phyloP scores from a whole-genome alignment of 2,888 invertebrate genomes.

The Eledona agricola region DNA sequence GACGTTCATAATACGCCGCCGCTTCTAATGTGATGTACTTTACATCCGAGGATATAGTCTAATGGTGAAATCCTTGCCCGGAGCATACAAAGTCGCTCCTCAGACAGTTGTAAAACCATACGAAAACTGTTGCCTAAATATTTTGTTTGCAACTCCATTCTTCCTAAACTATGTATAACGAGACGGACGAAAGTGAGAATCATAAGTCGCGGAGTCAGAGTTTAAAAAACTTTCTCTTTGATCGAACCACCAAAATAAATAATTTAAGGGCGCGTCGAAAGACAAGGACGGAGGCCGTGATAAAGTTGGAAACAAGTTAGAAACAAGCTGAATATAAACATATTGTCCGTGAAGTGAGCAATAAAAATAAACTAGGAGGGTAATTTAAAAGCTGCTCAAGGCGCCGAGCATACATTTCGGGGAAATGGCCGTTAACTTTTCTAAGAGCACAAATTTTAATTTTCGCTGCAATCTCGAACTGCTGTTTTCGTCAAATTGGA shows the following conservation, averaged over 20 bases:
- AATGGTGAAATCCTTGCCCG: conserved; percentile 12
- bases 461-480: conserved; percentile 16
- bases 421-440: conserved; percentile 11
- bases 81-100: conserved; percentile 1
- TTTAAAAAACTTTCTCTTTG: too few species aligned
- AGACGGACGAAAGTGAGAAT: not conserved
- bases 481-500: conserved; percentile 19
- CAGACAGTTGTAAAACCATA: conserved; percentile 9
- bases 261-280: conserved; percentile 17
- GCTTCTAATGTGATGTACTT: conserved; percentile 28
- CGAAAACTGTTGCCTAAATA: not conserved
- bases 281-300: too few species aligned
- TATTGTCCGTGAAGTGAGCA: conserved; percentile 34
- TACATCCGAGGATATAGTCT: conserved; percentile 21
- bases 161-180: too few species aligned
- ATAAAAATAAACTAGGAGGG: conserved; percentile 35
- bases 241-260: conserved; percentile 21
- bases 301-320: conserved; percentile 32
- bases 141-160: too few species aligned
- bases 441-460: conserved; percentile 26
- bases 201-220: conserved; percentile 7
- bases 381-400: conserved; percentile 33
- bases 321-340: conserved; percentile 33
- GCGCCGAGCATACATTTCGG: conserved; percentile 18
- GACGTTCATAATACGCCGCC: conserved; percentile 27